These are phyloP conservation scores for Furcifer pardalis DNA, from an alignment of 2,797 vertebrate genomes.

Conservation along the genomic window DNA sequence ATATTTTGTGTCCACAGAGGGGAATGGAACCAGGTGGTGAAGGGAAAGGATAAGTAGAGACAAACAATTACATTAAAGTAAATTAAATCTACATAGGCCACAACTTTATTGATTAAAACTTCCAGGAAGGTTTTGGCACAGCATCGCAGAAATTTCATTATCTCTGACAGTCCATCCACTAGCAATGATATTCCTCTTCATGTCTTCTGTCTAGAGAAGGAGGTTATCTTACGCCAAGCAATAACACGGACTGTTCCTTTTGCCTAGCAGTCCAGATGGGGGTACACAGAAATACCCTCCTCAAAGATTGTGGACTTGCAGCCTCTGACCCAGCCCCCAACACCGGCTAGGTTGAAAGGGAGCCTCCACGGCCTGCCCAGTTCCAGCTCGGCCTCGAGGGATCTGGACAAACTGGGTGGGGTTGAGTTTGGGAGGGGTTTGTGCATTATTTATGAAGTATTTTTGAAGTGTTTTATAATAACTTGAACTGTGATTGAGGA, in stretches of 20 bases:
- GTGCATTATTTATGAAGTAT: too few relatives aligned
- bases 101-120: not conserved
- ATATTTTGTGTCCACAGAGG: not conserved
- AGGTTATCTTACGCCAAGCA: not conserved
- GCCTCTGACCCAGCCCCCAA: too few relatives aligned
- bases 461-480: too few relatives aligned
- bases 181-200: not conserved
- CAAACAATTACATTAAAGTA: not conserved
- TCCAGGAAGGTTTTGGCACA: not conserved
- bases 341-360: too few relatives aligned
- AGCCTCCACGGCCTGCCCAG: too few relatives aligned
- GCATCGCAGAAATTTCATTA: not conserved
- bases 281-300: too few relatives aligned
- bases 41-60: not conserved
- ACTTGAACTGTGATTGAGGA: too few relatives aligned
- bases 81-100: slow-evolving; percentile 1
- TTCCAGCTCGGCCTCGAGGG: too few relatives aligned
- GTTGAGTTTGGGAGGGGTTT: too few relatives aligned
- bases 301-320: too few relatives aligned
- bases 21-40: not conserved
- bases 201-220: too few relatives aligned
- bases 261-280: not conserved
- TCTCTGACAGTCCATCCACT: not conserved
- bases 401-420: too few relatives aligned
- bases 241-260: not conserved